These are phyloP conservation scores for Thyatira batis DNA, from an alignment of 2,888 invertebrate species.

Conservation along the genomic window DNA sequence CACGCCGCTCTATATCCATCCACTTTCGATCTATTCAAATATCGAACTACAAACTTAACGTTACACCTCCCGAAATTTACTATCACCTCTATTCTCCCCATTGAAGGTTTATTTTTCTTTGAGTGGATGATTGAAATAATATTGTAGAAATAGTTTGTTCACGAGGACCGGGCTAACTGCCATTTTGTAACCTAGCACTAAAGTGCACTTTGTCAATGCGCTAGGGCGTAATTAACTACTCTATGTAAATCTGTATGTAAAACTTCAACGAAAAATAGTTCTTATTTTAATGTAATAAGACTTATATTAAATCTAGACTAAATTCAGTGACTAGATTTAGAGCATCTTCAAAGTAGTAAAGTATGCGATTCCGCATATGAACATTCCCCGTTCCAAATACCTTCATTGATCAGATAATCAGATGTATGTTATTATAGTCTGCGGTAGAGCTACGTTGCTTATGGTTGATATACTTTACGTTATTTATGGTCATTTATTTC, in stretches of 20 bases:
- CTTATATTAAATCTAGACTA: neutral
- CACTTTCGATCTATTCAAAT: conserved; percentile 64
- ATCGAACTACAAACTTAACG: conserved; percentile 24
- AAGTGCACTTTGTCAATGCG: conserved; percentile 69
- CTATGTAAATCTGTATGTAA: conserved; percentile 11
- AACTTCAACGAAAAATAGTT: neutral
- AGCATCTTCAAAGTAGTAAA: neutral
- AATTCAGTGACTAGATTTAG: no score
- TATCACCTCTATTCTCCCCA: conserved; percentile 9
- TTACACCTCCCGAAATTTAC: neutral
- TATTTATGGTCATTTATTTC: conserved; percentile 4
- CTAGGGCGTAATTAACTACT: conserved; percentile 43
- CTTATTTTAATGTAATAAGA: neutral
- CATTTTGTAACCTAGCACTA: conserved; percentile 68
- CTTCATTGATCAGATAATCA: neutral
- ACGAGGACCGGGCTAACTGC: conserved; percentile 46
- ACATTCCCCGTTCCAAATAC: neutral
- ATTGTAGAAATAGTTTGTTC: conserved; percentile 54
- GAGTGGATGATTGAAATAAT: conserved; percentile 11
- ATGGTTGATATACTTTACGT: neutral
- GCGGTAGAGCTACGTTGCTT: neutral
- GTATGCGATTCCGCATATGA: neutral
- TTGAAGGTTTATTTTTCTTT: conserved; percentile 23
- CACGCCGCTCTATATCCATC: conserved; percentile 42
- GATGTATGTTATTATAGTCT: neutral